phyloP scores from a whole-genome alignment of 2,797 vertebrate species.

The Gadopsis bispinosus region DNA sequence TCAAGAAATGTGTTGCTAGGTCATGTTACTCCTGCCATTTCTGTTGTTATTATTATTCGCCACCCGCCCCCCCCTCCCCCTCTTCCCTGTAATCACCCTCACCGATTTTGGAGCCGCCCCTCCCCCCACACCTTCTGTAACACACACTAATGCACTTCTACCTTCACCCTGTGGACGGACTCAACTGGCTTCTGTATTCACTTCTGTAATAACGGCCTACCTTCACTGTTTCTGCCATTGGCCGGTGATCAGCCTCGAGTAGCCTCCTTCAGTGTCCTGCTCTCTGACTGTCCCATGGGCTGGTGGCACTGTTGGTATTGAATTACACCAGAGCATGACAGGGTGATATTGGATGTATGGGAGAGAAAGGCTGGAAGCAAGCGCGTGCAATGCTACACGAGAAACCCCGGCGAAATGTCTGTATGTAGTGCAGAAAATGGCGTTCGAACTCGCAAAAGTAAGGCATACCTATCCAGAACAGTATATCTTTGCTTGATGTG shows the following conservation, averaged over 20 bases:
- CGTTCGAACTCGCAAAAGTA: conserved; percentile 6
- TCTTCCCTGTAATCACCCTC: conserved; percentile 61
- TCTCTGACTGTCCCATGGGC: conserved; percentile 63
- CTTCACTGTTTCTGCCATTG: conserved; percentile 41
- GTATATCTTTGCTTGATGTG: neutral
- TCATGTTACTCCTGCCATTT: conserved; percentile 67
- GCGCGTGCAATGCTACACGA: conserved; percentile 28
- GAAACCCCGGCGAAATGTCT: conserved; percentile 16
- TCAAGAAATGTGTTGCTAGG: conserved; percentile 57
- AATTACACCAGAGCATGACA: conserved; percentile 54
- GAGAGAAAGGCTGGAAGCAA: conserved; percentile 31
- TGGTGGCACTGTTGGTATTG: conserved; percentile 59
- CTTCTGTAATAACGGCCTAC: conserved; percentile 62
- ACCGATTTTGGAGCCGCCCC: conserved; percentile 60
- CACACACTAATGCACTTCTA: conserved; percentile 81
- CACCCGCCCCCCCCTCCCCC: conserved; percentile 56
- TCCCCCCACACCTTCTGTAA: conserved; percentile 51
- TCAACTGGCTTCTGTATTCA: conserved; percentile 66
- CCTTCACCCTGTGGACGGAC: conserved; percentile 52
- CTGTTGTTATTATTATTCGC: conserved; percentile 83
- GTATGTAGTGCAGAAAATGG: conserved; percentile 9
- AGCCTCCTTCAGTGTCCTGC: conserved; percentile 59
- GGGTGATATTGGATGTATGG: conserved; percentile 34
- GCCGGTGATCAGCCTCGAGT: conserved; percentile 49
- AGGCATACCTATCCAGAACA: neutral